phyloP scores from a whole-genome alignment of 2,797 vertebrate species.

The Argentina silus region DNA sequence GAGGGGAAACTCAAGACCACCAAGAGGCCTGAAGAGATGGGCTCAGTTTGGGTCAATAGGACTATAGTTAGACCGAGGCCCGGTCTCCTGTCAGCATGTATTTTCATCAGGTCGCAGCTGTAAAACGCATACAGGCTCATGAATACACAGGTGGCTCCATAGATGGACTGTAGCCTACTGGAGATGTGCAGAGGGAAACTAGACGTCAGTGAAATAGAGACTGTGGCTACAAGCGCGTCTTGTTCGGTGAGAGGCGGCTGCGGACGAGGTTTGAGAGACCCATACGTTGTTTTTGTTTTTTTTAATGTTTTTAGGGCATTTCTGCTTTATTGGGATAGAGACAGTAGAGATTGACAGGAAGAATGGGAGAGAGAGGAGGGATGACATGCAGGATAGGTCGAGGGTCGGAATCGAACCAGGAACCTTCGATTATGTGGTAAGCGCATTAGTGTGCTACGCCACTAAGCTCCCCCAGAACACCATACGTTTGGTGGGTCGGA shows the following conservation, averaged over 20 bases:
- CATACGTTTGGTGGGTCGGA: too few relatives aligned
- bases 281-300: too few relatives aligned
- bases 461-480: too few relatives aligned
- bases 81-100: conserved; percentile 13
- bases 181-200: background rate
- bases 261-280: too few relatives aligned
- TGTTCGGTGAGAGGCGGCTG: background rate
- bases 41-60: background rate
- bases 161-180: background rate
- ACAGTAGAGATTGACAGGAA: too few relatives aligned
- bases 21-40: conserved; percentile 18
- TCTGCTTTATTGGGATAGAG: too few relatives aligned
- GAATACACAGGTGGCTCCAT: conserved; percentile 7
- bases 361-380: too few relatives aligned
- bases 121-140: conserved; percentile 12
- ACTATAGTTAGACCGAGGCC: background rate
- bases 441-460: too few relatives aligned
- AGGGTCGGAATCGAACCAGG: too few relatives aligned
- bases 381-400: too few relatives aligned
- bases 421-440: too few relatives aligned
- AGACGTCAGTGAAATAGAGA: background rate
- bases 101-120: conserved; percentile 28
- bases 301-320: too few relatives aligned
- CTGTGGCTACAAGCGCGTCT: background rate
- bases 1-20: conserved; percentile 24